Conservation (phyloP, 1,140 invertebrate genomes). For the Conus ventricosus region DNA sequence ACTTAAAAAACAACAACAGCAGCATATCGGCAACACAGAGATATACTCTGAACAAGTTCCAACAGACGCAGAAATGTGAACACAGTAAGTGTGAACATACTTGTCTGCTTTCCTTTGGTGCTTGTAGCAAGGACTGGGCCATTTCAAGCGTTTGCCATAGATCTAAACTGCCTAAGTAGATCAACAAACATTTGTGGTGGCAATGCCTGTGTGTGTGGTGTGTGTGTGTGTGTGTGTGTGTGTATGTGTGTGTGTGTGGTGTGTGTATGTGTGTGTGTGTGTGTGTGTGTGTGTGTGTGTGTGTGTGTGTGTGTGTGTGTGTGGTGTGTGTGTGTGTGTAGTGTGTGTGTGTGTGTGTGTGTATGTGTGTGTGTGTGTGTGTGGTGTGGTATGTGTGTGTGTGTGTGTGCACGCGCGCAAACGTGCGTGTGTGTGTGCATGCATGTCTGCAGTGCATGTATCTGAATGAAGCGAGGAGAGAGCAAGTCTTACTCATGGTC, state of each 20-base stretch:
- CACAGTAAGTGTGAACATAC: too few species aligned
- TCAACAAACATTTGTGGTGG: too few species aligned
- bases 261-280: slow-evolving; percentile 11
- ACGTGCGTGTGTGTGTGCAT: neutral
- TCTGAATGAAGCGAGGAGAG: neutral
- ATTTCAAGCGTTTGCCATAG: too few species aligned
- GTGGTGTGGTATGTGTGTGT: neutral
- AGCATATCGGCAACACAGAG: too few species aligned
- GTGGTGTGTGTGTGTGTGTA: slow-evolving; percentile 55
- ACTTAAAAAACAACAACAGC: too few species aligned
- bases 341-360: slow-evolving; percentile 71
- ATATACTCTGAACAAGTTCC: too few species aligned
- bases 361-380: neutral
- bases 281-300: neutral
- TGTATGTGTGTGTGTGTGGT: too few species aligned
- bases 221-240: neutral
- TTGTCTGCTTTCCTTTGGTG: too few species aligned
- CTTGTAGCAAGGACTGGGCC: too few species aligned
- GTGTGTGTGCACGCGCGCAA: neutral
- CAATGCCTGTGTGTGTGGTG: neutral
- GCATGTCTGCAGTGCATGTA: neutral
- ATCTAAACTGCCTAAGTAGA: too few species aligned
- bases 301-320: slow-evolving; percentile 76
- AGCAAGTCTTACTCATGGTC: slow-evolving; percentile 87
- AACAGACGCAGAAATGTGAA: too few species aligned